Evolutionary conservation across 2,113 vertebrate genomes (phyloP).

Genomic region (Eclectus roratus): DNA sequence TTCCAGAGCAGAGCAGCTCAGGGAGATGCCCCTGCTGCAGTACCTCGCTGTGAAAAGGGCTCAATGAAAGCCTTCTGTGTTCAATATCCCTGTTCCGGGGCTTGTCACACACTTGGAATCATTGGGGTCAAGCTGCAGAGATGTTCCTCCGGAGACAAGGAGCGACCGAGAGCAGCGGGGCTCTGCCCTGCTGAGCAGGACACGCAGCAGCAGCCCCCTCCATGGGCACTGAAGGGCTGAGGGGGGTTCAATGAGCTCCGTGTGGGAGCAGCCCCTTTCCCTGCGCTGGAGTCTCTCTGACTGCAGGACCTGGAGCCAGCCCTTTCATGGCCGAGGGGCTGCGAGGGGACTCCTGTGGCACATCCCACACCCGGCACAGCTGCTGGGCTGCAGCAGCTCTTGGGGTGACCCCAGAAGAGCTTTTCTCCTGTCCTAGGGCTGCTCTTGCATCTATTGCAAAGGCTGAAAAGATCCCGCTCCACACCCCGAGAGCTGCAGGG

Average conservation of each 20-base stretch:
- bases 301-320: background rate
- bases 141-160: background rate
- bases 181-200: background rate
- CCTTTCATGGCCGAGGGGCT: background rate
- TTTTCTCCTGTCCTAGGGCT: background rate
- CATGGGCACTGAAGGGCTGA: accelerated
- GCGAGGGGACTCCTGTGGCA: background rate
- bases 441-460: accelerated
- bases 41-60: background rate
- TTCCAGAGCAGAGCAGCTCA: background rate
- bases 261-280: background rate
- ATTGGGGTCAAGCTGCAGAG: background rate
- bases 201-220: accelerated
- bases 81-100: background rate
- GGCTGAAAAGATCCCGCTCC: background rate
- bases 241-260: background rate
- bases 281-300: accelerated
- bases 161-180: background rate
- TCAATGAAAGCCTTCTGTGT: accelerated
- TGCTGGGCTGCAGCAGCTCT: background rate
- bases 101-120: accelerated
- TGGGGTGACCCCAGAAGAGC: background rate
- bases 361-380: accelerated
- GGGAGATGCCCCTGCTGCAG: background rate
- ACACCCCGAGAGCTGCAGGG: background rate